Evolutionary conservation across 2,888 invertebrate genomes (phyloP).

Genomic region (Hololepta plana): DNA sequence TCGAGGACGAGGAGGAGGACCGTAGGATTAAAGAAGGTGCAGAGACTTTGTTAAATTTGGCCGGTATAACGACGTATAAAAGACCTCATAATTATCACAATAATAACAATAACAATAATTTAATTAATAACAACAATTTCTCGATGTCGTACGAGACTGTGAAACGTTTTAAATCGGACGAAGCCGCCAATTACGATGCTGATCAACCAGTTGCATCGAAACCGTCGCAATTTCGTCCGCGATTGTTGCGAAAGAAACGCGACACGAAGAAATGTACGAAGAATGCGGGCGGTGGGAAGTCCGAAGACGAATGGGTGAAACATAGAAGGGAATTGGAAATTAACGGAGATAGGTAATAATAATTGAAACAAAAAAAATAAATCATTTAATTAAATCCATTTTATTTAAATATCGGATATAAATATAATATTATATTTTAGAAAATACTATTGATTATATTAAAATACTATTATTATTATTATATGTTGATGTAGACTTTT

Average conservation of each 20-base stretch:
- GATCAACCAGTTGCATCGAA: slow-evolving; percentile 8
- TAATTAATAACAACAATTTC: not conserved
- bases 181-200: not conserved
- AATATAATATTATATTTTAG: no score
- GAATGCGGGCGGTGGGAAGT: no score
- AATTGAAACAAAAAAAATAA: no score
- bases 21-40: slow-evolving; percentile 62
- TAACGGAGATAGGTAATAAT: slow-evolving; percentile 19
- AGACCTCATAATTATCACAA: slow-evolving; percentile 12
- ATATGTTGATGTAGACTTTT: no score
- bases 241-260: slow-evolving; percentile 16
- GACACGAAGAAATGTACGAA: slow-evolving; percentile 9
- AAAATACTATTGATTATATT: no score
- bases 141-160: not conserved
- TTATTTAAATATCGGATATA: no score
- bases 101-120: slow-evolving; percentile 6
- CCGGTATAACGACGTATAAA: slow-evolving; percentile 32
- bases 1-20: slow-evolving; percentile 48
- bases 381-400: no score
- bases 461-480: no score
- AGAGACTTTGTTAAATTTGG: slow-evolving; percentile 58
- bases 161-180: not conserved
- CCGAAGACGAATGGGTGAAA: slow-evolving; percentile 19
- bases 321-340: slow-evolving; percentile 18
- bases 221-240: slow-evolving; percentile 21